phyloP scores from a whole-genome alignment of 2,113 vertebrate species.

The Microcebus lehilahytsara region DNA sequence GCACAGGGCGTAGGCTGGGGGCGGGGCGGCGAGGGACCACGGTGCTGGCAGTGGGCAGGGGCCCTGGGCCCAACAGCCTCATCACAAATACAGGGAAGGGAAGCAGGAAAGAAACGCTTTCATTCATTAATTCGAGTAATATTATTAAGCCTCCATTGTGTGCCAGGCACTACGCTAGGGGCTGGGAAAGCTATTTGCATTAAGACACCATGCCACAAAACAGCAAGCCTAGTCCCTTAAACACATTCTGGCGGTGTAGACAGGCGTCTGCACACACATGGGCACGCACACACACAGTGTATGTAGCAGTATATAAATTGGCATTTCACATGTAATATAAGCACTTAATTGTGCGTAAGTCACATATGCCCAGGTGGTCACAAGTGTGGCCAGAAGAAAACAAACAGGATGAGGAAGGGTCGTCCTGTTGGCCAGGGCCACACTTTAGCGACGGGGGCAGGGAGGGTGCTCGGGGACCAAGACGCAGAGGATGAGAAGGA shows the following conservation, averaged over 20 bases:
- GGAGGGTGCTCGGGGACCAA: neutral
- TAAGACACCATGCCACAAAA: neutral
- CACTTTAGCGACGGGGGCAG: fast-evolving
- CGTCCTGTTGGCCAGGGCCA: too few relatives aligned
- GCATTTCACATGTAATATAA: neutral
- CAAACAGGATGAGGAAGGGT: fast-evolving
- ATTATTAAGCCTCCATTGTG: neutral
- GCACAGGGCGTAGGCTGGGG: neutral
- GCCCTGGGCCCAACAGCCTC: neutral
- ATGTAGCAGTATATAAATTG: neutral
- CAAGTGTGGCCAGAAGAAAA: neutral
- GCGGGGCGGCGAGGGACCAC: fast-evolving
- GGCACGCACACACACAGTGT: neutral
- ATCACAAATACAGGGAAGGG: neutral
- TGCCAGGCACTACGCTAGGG: neutral
- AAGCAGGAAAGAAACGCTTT: neutral
- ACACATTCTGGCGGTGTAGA: neutral
- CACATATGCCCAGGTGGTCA: neutral
- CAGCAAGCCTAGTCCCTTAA: neutral
- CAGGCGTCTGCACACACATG: neutral
- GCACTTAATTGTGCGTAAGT: neutral
- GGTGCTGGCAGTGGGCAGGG: neutral
- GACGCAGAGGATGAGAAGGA: too few relatives aligned
- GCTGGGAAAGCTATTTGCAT: neutral
- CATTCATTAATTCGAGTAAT: neutral